Percentiles rank a stretch among this genome's conserved stretches.
phyloP scores from a whole-genome alignment of 2,888 invertebrate genomes.

The Scelioninae gen. 2 region DNA sequence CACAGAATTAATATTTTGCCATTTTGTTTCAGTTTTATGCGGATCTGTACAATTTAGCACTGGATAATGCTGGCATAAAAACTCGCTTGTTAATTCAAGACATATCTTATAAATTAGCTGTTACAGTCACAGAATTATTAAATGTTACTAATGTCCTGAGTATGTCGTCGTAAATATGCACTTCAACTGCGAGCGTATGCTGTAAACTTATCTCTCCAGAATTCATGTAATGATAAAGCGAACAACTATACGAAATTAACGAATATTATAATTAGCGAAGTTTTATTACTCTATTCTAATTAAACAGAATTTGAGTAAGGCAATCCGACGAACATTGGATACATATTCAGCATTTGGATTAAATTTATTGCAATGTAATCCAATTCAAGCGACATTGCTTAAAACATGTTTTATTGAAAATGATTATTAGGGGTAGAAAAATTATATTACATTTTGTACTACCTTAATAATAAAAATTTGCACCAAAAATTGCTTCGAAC shows the following conservation, averaged over 20 bases:
- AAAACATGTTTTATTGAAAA: no score
- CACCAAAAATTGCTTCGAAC: no score
- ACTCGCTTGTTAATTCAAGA: slow-evolving; percentile 78
- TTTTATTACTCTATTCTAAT: background rate
- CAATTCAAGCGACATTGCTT: no score
- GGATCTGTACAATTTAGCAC: slow-evolving; percentile 84
- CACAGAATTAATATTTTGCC: no score
- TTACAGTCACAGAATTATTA: slow-evolving; percentile 79
- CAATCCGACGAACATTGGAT: slow-evolving; percentile 5
- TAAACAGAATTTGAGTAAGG: background rate
- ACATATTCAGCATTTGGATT: no score
- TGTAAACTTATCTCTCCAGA: background rate
- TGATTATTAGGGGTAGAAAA: no score
- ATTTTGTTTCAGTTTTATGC: slow-evolving; percentile 83
- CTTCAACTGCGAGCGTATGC: background rate
- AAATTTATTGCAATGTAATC: no score
- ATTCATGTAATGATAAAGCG: background rate
- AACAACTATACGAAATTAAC: background rate
- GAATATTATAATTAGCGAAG: background rate
- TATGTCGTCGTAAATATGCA: slow-evolving; percentile 77
- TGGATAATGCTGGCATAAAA: slow-evolving; percentile 80
- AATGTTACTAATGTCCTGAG: slow-evolving; percentile 80
- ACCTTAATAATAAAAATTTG: no score
- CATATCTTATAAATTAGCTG: slow-evolving; percentile 78
- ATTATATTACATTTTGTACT: no score